Base-by-base conservation (phyloP, 23 tunicate genomes). In the Corella eumyota region DNA sequence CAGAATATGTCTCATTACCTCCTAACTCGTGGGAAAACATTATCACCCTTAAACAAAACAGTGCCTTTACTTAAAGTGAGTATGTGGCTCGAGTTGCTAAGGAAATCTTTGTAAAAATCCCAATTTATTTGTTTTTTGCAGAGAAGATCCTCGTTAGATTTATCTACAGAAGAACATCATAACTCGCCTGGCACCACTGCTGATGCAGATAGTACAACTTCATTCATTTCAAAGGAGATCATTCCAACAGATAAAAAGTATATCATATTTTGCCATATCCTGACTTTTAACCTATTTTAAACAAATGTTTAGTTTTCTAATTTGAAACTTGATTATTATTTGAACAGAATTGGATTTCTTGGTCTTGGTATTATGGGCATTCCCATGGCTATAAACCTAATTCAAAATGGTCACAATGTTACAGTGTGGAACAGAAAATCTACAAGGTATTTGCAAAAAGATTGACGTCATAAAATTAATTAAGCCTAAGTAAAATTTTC, bases 1-100 rank as follows among this genome's bases (percentile, higher is more conserved):
- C 94, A 84, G 75, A 80, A 84, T 46, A 80, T 84, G 83, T 75
- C 94, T 21, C 94, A 84, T 61, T 84, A 84, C 34, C 81, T 84
- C 25, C 73, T 84, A 36, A 84, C 94, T 4, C 75, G 60, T 58
- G 72, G 73, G 52, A 52, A 32, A 28, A 45, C 68, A 46, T 15
- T 56, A 21, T 61, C 70, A 1, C 62, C 90, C 55, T 9, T 54
- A 9, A 23, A 32, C 29, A 54, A 54, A 32, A n/a, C n/a, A n/a
- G n/a, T n/a, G n/a, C n/a, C n/a, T n/a, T n/a, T n/a, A n/a, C n/a
- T n/a, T n/a, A n/a, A n/a, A n/a, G n/a, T n/a, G n/a, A n/a, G n/a
- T n/a, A n/a, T n/a, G n/a, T n/a, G n/a, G n/a, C n/a, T n/a, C n/a
- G n/a, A n/a, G n/a, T n/a, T n/a, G n/a, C n/a, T n/a, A n/a, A n/a